These are phyloP conservation scores for Malurus alboscapulatus DNA, from an alignment of 2,113 vertebrate species.

Conservation along the genomic window DNA sequence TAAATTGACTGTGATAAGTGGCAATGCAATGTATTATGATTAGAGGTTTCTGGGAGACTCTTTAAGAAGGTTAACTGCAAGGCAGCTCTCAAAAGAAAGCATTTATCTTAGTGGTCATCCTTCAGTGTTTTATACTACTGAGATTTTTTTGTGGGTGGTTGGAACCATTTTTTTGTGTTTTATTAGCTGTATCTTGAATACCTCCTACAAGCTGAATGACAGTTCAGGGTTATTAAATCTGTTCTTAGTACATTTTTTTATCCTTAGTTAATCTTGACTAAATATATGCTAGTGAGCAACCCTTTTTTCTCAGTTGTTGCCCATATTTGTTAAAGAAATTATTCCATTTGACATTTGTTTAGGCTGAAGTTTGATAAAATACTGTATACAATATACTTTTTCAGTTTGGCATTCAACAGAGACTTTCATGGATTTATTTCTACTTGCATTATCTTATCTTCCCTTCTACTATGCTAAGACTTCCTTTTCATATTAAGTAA, in stretches of 20 bases:
- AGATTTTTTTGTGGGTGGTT: conserved; percentile 63
- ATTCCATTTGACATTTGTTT: conserved; percentile 80
- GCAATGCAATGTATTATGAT: conserved; percentile 60
- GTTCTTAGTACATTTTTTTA: conserved; percentile 69
- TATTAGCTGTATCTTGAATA: conserved; percentile 78
- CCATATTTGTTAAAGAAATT: conserved; percentile 81
- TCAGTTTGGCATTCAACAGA: conserved; percentile 72
- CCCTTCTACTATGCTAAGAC: conserved; percentile 59
- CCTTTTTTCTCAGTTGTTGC: conserved; percentile 73
- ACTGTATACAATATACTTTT: conserved; percentile 68
- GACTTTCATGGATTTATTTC: conserved; percentile 72
- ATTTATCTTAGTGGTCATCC: conserved; percentile 72
- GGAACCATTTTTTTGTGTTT: conserved; percentile 73
- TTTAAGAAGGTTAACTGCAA: conserved; percentile 68
- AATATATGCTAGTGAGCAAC: conserved; percentile 71
- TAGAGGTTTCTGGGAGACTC: conserved; percentile 55
- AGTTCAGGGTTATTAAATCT: conserved; percentile 78
- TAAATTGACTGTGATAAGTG: conserved; percentile 75
- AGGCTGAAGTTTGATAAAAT: conserved; percentile 80
- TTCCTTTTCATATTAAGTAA: conserved; percentile 75
- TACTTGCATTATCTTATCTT: conserved; percentile 77
- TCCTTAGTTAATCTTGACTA: conserved; percentile 73
- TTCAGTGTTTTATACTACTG: conserved; percentile 58
- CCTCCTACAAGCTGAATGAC: conserved; percentile 78
- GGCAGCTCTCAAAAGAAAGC: conserved; percentile 68